Evolutionary conservation across 2,888 invertebrate genomes (phyloP).

Genomic region (Epirrita christyi): DNA sequence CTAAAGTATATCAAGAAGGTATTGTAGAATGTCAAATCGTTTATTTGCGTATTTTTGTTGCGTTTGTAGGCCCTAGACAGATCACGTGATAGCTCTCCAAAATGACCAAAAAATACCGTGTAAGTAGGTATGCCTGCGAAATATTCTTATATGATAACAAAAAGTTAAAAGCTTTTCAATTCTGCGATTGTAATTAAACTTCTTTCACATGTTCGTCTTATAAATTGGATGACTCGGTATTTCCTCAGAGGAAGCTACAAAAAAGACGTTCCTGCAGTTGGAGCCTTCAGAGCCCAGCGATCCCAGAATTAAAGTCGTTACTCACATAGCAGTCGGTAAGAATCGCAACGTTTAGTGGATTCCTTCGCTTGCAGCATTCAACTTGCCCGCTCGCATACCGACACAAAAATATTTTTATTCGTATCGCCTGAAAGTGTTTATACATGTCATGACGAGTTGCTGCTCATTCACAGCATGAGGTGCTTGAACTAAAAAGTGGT

Average conservation of each 20-base stretch:
- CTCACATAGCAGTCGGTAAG: conserved; percentile 48
- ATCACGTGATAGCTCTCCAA: no score
- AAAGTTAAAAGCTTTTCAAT: conserved; percentile 37
- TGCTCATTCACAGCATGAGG: conserved; percentile 59
- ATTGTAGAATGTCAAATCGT: no score
- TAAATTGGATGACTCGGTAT: conserved; percentile 71
- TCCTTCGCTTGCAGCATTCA: conserved; percentile 56
- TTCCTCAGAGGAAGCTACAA: conserved; percentile 66
- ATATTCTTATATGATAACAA: conserved; percentile 28
- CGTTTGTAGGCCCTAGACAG: no score
- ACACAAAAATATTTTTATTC: conserved; percentile 61
- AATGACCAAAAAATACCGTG: no score
- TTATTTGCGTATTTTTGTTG: no score
- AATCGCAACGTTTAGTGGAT: conserved; percentile 61
- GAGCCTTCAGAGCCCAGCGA: conserved; percentile 47
- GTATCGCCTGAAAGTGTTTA: conserved; percentile 32
- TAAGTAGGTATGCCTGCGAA: conserved; percentile 30
- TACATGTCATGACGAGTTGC: conserved; percentile 34
- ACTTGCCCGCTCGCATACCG: conserved; percentile 60
- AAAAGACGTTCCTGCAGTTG: conserved; percentile 50
- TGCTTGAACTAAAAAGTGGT: conserved; percentile 52
- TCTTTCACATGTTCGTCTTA: conserved; percentile 64
- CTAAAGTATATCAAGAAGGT: no score
- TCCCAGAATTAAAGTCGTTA: conserved; percentile 55
- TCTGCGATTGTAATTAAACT: conserved; percentile 37